Evolutionary conservation across 2,888 invertebrate species (phyloP).

Genomic region (Melitaea athalia): DNA sequence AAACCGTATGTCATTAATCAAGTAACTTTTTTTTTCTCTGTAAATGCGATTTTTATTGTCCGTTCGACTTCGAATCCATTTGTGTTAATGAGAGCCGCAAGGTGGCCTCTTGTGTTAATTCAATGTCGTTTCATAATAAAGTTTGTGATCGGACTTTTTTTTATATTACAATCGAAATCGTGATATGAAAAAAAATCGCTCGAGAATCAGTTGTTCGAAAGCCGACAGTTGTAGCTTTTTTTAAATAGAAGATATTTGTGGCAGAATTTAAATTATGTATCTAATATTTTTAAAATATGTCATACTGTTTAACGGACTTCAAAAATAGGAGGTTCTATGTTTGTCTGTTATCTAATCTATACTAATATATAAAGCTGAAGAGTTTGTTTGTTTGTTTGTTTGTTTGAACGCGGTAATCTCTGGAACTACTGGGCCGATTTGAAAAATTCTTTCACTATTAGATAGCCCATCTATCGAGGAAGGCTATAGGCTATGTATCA

Average conservation of each 20-base stretch:
- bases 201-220: slow-evolving; percentile 56
- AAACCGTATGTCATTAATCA: slow-evolving; percentile 71
- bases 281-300: background rate
- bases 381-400: too few relatives aligned
- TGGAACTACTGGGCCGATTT: too few relatives aligned
- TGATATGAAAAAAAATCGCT: slow-evolving; percentile 43
- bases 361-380: too few relatives aligned
- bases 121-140: slow-evolving; percentile 71
- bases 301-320: background rate
- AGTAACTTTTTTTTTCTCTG: slow-evolving; percentile 59
- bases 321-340: too few relatives aligned
- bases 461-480: too few relatives aligned
- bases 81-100: slow-evolving; percentile 73
- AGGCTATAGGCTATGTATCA: too few relatives aligned
- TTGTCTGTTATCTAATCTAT: too few relatives aligned
- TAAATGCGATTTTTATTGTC: slow-evolving; percentile 79
- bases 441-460: too few relatives aligned
- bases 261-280: background rate
- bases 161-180: slow-evolving; percentile 39
- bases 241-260: background rate
- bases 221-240: slow-evolving; percentile 8
- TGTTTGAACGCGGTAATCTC: too few relatives aligned
- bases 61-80: slow-evolving; percentile 66
- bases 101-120: slow-evolving; percentile 70
- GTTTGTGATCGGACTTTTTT: slow-evolving; percentile 49